Percentiles rank a stretch among this genome's conserved stretches.
phyloP scores from a whole-genome alignment of 2,888 invertebrate genomes.

The Drosophila merina region DNA sequence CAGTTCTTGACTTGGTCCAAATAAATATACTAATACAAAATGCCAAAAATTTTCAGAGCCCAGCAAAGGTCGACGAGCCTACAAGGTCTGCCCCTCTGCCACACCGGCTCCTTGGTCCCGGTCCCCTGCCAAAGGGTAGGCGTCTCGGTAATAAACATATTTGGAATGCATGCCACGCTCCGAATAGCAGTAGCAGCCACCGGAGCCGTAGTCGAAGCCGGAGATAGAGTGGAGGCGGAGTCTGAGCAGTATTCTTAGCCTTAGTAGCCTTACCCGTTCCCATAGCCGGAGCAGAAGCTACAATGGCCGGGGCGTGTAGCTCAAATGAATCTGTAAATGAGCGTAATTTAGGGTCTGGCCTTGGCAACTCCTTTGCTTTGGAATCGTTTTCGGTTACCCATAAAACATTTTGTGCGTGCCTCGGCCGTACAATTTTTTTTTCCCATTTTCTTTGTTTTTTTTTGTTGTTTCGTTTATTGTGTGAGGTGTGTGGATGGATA shows the following conservation, averaged over 20 bases:
- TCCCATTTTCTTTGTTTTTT: not conserved
- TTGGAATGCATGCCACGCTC: conserved; percentile 73
- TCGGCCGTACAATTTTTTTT: not conserved
- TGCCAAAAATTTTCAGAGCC: conserved; percentile 54
- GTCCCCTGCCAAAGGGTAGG: conserved; percentile 46
- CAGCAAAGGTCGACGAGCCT: not conserved
- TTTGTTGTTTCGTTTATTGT: not conserved
- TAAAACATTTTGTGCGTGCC: conserved; percentile 21
- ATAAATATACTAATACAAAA: conserved; percentile 72
- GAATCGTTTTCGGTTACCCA: conserved; percentile 36
- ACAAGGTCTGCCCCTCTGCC: not conserved
- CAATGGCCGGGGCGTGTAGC: conserved; percentile 44
- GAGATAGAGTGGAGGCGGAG: not conserved
- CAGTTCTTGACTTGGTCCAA: conserved; percentile 41
- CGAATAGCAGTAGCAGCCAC: conserved; percentile 7
- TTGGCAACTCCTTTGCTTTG: conserved; percentile 51
- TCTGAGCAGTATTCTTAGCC: not conserved
- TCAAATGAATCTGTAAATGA: conserved; percentile 70
- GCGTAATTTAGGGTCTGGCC: conserved; percentile 66
- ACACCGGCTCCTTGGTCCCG: not conserved
- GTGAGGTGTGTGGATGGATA: not conserved
- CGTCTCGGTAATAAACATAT: conserved; percentile 72
- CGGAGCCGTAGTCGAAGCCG: not conserved
- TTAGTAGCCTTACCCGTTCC: not conserved
- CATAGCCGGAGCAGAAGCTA: not conserved